These are phyloP conservation scores for Arrhamphus sclerolepis DNA, from an alignment of 2,797 vertebrate genomes.

Conservation along the genomic window DNA sequence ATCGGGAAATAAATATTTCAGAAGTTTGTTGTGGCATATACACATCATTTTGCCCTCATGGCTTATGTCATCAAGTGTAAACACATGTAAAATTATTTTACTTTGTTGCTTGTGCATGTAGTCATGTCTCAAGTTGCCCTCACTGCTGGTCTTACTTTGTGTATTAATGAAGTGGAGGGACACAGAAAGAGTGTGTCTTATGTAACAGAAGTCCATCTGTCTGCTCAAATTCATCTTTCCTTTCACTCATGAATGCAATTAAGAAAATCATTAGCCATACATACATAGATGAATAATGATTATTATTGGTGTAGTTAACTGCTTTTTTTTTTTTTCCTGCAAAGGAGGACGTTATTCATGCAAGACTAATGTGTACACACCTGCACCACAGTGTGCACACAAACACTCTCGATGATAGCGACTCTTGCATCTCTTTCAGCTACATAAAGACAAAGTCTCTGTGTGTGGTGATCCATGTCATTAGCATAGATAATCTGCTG, in stretches of 20 bases:
- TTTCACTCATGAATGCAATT: conserved; percentile 62
- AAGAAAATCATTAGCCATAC: conserved; percentile 65
- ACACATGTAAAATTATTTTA: conserved; percentile 49
- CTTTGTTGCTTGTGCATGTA: conserved; percentile 18
- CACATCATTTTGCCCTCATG: conserved; percentile 56
- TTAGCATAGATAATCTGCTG: conserved; percentile 84
- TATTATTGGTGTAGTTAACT: conserved; percentile 39
- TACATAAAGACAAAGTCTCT: conserved; percentile 72
- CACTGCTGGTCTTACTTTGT: conserved; percentile 20
- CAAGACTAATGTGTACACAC: conserved; percentile 59
- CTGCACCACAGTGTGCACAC: conserved; percentile 40
- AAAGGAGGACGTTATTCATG: conserved; percentile 51
- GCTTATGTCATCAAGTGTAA: conserved; percentile 45
- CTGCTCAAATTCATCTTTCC: conserved; percentile 25
- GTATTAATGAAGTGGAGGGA: conserved; percentile 33
- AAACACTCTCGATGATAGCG: conserved; percentile 22
- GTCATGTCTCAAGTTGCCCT: conserved; percentile 29
- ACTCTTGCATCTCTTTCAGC: conserved; percentile 63
- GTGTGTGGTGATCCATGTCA: conserved; percentile 78
- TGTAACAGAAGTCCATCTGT: conserved; percentile 32
- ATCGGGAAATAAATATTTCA: conserved; percentile 22
- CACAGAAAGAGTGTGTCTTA: conserved; percentile 39
- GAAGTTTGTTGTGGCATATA: conserved; percentile 48
- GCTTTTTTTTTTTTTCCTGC: conserved; percentile 21
- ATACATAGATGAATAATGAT: conserved; percentile 64